Evolutionary conservation across 2,113 vertebrate species (phyloP), one percentile per base, ranked within the genome.

Genomic region (Labrus mixtus): DNA sequence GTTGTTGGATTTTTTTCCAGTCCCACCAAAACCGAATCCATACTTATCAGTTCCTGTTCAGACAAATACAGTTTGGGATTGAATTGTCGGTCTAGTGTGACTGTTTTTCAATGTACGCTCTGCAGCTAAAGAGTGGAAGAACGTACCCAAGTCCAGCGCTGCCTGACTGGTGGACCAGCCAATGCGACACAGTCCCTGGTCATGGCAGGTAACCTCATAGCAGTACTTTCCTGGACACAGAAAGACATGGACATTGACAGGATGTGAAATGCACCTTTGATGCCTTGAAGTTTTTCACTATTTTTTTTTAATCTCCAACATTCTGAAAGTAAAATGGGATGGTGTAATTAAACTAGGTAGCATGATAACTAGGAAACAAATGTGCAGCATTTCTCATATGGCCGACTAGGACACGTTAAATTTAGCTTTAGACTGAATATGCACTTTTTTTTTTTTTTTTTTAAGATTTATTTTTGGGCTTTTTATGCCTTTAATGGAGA

Each of bases 1-100:
- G 89, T 98, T 98, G 86, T 98, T 95, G 64, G 98, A 99, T 77
- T 99, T 99, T 91, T 99, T 99, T 76, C 98, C 98, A 19, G 98
- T 99, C 59, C 98, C 98, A 64, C 98, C 98, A 90, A 97, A 99
- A 58, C 97, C 98, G 92, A 98, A 99, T 12, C 97, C 96, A 87
- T 95, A 97, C 86, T 97, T 99, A 92, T 99, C 97, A 36, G 98
- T 99, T 55, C 98, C 98, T 99, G 76, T 50, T 57, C 69, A 76
- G 8, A 68, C 43, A 66, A 22, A 58, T 41, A 64, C 0, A 73
- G 19, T 66, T 45, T 3, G 0, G 0, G 8, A 53, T 22, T 53
- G 0, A 57, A 60, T 65, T 13, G 15, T 1, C 33, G 6, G n/a
- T 36, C 7, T 10, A 4, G 1, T 50, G 39, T 41, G 3, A 46